phyloP scores from a whole-genome alignment of 2,113 vertebrate species.

The Balaeniceps rex region DNA sequence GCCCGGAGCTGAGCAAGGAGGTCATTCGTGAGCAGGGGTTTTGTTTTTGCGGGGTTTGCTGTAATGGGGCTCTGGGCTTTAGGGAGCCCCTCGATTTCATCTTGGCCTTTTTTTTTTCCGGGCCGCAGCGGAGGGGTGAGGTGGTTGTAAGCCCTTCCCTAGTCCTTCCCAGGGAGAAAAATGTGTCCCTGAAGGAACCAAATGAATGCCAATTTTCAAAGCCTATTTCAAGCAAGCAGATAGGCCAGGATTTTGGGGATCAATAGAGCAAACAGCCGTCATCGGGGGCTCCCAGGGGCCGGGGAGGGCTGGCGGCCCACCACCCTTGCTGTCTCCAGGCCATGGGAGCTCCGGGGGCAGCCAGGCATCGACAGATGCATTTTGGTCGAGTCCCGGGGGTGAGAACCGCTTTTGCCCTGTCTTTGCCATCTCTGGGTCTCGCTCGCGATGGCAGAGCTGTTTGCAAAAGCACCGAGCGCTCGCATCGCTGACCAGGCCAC shows the following conservation, averaged over 20 bases:
- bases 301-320: neutral
- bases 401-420: fast-evolving
- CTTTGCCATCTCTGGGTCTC: fast-evolving
- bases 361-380: fast-evolving
- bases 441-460: neutral
- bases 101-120: neutral
- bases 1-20: neutral
- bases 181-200: neutral
- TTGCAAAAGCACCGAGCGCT: neutral
- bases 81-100: neutral
- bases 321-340: neutral
- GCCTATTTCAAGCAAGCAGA: neutral
- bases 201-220: neutral
- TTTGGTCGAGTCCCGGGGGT: neutral
- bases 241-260: neutral
- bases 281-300: fast-evolving
- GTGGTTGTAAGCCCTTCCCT: neutral
- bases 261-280: neutral
- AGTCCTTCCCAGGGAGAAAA: neutral
- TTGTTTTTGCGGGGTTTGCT: neutral
- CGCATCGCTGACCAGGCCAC: fast-evolving
- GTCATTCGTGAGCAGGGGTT: fast-evolving
- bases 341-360: neutral
- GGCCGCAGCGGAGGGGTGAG: fast-evolving
- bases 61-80: neutral